phyloP scores from a whole-genome alignment of 2,797 vertebrate species.

The Phoebastria nigripes region DNA sequence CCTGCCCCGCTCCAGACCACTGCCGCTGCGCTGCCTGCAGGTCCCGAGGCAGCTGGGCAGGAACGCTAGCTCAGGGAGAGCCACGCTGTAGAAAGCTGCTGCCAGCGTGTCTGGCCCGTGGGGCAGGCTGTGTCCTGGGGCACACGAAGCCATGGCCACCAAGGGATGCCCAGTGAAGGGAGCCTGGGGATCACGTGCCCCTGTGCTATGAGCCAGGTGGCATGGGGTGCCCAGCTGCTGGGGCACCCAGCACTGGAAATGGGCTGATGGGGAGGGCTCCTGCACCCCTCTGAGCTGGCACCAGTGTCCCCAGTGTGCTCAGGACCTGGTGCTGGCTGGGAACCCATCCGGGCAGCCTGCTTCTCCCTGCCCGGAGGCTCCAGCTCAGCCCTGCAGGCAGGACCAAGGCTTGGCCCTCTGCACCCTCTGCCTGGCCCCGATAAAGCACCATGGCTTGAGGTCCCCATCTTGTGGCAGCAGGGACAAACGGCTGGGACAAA shows the following conservation, averaged over 20 bases:
- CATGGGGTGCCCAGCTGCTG: not conserved
- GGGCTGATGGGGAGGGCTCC: not conserved
- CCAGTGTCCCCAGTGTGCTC: not conserved
- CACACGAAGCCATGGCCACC: fast-evolving
- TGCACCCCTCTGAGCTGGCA: not conserved
- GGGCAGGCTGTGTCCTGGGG: not conserved
- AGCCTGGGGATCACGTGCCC: not conserved
- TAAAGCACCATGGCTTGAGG: not conserved
- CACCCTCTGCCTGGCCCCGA: not conserved
- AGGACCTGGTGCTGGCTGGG: not conserved
- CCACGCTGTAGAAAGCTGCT: not conserved
- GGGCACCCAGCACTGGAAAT: not conserved
- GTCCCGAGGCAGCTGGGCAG: not conserved
- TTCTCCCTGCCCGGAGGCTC: not conserved
- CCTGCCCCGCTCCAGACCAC: not conserved
- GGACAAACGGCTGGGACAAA: not conserved
- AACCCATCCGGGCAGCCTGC: not conserved
- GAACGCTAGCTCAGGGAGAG: too few relatives aligned
- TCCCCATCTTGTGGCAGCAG: conserved; percentile 52
- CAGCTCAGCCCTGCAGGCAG: not conserved
- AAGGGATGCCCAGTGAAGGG: not conserved
- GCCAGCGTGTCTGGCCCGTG: fast-evolving
- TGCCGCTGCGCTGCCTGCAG: not conserved
- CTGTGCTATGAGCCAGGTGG: not conserved
- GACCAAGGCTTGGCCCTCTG: not conserved